These are phyloP conservation scores for Amphilophus citrinellus DNA, from an alignment of 2,113 vertebrate genomes.

Conservation along the genomic window DNA sequence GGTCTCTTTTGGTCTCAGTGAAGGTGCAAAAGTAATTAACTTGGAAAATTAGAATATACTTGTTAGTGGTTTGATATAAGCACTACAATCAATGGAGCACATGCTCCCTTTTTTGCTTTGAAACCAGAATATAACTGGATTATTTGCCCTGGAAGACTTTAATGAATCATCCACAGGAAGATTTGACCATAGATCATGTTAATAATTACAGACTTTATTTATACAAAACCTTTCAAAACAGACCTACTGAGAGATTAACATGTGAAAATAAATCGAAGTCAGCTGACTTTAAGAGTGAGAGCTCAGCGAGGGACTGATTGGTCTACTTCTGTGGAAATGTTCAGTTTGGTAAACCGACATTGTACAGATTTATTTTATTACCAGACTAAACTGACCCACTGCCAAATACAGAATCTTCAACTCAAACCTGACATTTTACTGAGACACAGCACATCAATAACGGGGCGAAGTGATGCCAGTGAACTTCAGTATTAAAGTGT, in stretches of 20 bases:
- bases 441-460: background rate
- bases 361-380: background rate
- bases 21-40: background rate
- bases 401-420: background rate
- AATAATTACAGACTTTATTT: constrained; percentile 8
- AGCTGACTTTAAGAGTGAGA: background rate
- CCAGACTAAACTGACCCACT: background rate
- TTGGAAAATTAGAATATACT: background rate
- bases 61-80: background rate
- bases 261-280: background rate
- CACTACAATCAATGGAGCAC: background rate
- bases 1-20: background rate
- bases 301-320: background rate
- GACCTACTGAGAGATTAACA: background rate
- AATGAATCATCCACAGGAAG: background rate
- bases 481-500: background rate
- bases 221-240: background rate
- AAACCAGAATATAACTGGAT: background rate
- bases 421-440: background rate
- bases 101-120: background rate
- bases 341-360: background rate
- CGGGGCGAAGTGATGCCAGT: background rate
- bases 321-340: background rate
- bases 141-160: background rate
- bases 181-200: background rate